These are phyloP conservation scores for Drosophila nikananu DNA, from an alignment of 1,140 invertebrate species.

Conservation along the genomic window DNA sequence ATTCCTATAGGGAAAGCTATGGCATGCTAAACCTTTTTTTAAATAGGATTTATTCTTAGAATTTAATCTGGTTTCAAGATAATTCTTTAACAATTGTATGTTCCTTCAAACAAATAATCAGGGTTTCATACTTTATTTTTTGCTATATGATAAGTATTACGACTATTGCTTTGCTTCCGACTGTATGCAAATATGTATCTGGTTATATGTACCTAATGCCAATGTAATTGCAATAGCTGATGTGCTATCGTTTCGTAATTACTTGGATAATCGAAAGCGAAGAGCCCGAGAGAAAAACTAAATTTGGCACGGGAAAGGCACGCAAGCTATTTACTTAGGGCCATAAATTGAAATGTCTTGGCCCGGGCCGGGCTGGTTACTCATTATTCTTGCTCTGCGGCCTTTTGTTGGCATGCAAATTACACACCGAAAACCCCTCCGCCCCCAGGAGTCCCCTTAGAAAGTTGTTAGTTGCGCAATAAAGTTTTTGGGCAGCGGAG, in stretches of 20 bases:
- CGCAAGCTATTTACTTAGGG: conserved; percentile 68
- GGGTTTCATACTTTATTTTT: neutral
- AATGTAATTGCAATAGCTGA: conserved; percentile 56
- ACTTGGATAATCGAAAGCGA: conserved; percentile 64
- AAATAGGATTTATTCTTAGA: too few relatives aligned
- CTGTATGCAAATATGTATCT: conserved; percentile 11
- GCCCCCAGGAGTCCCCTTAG: conserved; percentile 13
- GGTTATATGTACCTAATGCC: conserved; percentile 36
- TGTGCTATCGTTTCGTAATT: conserved; percentile 70
- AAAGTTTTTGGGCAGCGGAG: conserved; percentile 45
- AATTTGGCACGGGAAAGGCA: conserved; percentile 61
- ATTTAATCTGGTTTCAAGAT: too few relatives aligned
- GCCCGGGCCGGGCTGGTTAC: conserved; percentile 32
- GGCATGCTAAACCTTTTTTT: too few relatives aligned
- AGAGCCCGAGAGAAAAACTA: conserved; percentile 40
- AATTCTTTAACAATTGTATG: too few relatives aligned
- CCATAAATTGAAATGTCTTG: conserved; percentile 65
- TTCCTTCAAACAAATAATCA: too few relatives aligned
- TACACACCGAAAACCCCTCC: conserved; percentile 1
- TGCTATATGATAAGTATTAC: neutral
- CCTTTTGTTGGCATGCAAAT: conserved; percentile 49
- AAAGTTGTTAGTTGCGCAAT: conserved; percentile 52
- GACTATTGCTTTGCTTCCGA: neutral
- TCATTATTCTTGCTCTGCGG: conserved; percentile 50
- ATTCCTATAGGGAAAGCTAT: too few relatives aligned